These are phyloP conservation scores for Ryuthela nishihirai DNA, from an alignment of 2,888 invertebrate species.

Conservation along the genomic window DNA sequence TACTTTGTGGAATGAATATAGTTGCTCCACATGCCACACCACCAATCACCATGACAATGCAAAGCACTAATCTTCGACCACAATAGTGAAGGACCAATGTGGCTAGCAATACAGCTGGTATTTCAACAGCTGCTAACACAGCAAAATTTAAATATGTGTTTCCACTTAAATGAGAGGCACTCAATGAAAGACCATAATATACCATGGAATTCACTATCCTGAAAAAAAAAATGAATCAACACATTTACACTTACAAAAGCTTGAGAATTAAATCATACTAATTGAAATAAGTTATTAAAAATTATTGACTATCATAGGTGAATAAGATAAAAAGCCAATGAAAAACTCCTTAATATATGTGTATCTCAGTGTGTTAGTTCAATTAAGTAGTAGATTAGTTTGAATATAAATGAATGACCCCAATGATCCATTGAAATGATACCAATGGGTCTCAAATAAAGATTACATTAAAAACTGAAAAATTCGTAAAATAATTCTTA, in stretches of 20 bases:
- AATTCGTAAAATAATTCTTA: no score
- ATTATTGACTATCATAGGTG: no score
- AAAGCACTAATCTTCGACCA: conserved; percentile 80
- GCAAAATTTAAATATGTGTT: conserved; percentile 65
- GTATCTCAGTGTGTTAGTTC: no score
- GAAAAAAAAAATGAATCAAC: conserved; percentile 56
- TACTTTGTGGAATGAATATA: conserved; percentile 74
- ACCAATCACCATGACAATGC: conserved; percentile 76
- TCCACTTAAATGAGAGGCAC: conserved; percentile 69
- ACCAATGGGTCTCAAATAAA: no score
- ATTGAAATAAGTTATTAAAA: no score
- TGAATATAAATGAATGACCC: no score
- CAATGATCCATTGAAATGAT: no score
- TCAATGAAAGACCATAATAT: conserved; percentile 71
- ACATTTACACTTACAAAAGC: background rate
- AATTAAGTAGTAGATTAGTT: no score
- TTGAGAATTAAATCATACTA: background rate
- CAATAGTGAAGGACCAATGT: conserved; percentile 82
- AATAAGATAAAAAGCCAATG: no score
- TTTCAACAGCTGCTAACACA: conserved; percentile 54
- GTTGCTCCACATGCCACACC: conserved; percentile 81
- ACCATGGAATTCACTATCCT: conserved; percentile 75
- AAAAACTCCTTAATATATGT: no score
- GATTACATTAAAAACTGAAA: no score
- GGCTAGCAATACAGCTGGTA: conserved; percentile 69